Conservation (phyloP, 2,113 vertebrate genomes). For the Perca fluviatilis region DNA sequence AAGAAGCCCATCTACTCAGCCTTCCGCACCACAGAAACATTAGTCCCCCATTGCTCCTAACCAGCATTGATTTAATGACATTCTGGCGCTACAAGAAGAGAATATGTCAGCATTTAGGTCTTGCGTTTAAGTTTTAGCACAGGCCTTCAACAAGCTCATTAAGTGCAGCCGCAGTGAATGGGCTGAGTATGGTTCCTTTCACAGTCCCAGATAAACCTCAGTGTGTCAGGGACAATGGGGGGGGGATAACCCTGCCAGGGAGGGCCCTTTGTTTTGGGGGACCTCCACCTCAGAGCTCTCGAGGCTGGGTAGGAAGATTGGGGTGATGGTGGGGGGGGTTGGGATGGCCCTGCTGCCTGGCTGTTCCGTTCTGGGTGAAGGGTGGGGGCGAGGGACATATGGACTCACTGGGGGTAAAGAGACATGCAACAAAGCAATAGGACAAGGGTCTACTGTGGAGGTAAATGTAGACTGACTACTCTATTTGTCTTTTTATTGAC, state of each 20-base stretch:
- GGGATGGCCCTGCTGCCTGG: conserved; percentile 49
- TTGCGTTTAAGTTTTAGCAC: conserved; percentile 67
- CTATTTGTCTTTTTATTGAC: conserved; percentile 34
- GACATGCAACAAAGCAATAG: conserved; percentile 50
- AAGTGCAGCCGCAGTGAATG: conserved; percentile 69
- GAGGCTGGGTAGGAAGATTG: conserved; percentile 47
- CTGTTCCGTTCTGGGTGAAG: conserved; percentile 43
- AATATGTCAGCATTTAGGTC: conserved; percentile 66
- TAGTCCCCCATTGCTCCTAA: conserved; percentile 38
- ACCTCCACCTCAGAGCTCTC: conserved; percentile 58
- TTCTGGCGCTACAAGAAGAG: conserved; percentile 35
- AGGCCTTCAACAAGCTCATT: conserved; percentile 77
- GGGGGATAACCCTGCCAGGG: conserved; percentile 50
- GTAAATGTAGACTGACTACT: conserved; percentile 12
- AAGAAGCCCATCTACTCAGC: conserved; percentile 1
- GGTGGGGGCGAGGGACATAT: conserved; percentile 63
- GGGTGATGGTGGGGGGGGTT: conserved; percentile 32
- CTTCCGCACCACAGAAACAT: conserved; percentile 1
- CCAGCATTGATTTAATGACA: conserved; percentile 68
- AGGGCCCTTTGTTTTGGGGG: conserved; percentile 70
- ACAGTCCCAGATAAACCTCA: conserved; percentile 73
- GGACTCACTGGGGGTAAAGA: conserved; percentile 54
- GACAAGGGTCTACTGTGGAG: conserved; percentile 6
- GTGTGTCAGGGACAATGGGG: conserved; percentile 69
- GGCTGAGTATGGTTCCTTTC: conserved; percentile 67